Base-by-base conservation (phyloP, 2,888 invertebrate genomes). In the Idaea biselata region DNA sequence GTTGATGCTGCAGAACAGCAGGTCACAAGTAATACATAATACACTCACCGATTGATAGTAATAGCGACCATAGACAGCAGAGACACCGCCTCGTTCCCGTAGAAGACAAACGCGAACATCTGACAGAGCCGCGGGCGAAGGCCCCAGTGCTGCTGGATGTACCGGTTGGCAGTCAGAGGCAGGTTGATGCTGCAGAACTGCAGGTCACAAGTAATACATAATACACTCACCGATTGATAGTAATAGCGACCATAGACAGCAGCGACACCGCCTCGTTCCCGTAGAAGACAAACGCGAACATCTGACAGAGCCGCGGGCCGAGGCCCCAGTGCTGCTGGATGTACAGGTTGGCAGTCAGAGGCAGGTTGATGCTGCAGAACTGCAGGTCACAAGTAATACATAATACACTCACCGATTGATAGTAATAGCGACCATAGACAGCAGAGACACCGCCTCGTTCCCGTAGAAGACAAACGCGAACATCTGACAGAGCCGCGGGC, bases 391-490 rank as follows among this genome's bases (percentile, higher is more conserved):
- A 14, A 3, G 1, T 44, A 11, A 14, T 32, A 18, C 1, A 44
- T 58, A 25, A 16, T 16, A 33, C 62, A 75, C 88, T 90, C 79
- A 97, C 97, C 97, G 95, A 89, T 97, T 97, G 65, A 97, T 89
- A 33, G 97, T 97, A 71, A 97, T 97, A 71, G 97, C 97, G 60
- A 97, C 97, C 96, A 97, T 97, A 77, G 97, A 97, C 68, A 97
- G 93, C 54, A 97, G 89, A 0, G 97, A 97, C 4, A 97, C 97
- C 0, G 97, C 97, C 60, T 97, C 97, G 82, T 97, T 97, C 65
- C 97, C 97, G 80, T 97, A 97, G 89, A 97, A 97, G 73, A 97
- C 94, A 72, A 97, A 95, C 0, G 97, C 97, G 88, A 97, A 97
- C 84, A 97, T 93, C 88, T 95, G 95, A 82, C 97, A 97, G 53